Conservation (phyloP, 2,797 vertebrate genomes). For the Fistularia tabacaria region DNA sequence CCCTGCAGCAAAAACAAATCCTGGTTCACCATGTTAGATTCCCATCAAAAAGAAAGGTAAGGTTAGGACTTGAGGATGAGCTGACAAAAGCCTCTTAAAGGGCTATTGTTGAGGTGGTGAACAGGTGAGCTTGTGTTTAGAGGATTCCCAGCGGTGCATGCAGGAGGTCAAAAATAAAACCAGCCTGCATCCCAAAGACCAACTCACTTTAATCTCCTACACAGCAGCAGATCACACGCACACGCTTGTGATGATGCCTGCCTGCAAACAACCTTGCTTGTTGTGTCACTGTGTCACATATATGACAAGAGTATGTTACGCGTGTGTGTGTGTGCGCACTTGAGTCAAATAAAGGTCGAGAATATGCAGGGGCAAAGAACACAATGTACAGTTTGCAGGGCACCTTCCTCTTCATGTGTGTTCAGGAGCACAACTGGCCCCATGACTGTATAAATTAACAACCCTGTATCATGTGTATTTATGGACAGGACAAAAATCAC, state of each 20-base stretch:
- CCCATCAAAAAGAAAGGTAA: constrained; percentile 9
- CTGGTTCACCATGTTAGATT: constrained; percentile 5
- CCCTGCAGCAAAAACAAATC: constrained; percentile 29
- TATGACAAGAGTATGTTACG: not conserved
- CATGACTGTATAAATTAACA: no score
- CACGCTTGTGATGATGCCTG: not conserved
- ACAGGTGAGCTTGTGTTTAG: constrained; percentile 26
- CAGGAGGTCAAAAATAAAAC: constrained; percentile 49
- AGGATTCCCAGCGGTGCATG: constrained; percentile 50
- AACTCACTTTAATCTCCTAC: constrained; percentile 26
- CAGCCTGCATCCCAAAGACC: constrained; percentile 25
- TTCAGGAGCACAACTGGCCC: no score
- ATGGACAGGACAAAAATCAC: no score
- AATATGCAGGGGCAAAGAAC: no score
- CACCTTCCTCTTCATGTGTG: no score
- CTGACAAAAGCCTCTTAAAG: constrained; percentile 1
- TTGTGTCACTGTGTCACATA: not conserved
- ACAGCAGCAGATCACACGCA: constrained; percentile 1
- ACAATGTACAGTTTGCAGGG: no score
- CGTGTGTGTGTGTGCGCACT: not conserved
- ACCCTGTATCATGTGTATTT: no score
- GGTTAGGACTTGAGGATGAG: not conserved
- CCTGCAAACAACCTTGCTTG: not conserved
- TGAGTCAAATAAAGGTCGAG: no score
- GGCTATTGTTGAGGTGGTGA: constrained; percentile 5